phyloP scores from a whole-genome alignment of 2,113 vertebrate species.

The Prionailurus viverrinus region DNA sequence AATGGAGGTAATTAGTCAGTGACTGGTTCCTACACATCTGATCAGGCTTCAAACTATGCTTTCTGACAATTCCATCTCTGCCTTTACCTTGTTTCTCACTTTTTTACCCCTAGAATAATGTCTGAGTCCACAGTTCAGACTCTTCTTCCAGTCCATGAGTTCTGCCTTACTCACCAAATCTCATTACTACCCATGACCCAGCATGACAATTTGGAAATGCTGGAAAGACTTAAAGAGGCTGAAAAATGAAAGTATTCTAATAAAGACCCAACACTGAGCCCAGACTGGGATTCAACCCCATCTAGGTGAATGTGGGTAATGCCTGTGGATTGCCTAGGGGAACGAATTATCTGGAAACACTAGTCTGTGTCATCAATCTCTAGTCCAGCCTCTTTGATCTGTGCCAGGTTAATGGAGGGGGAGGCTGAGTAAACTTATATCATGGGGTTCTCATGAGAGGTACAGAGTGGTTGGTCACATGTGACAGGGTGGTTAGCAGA shows the following conservation, averaged over 20 bases:
- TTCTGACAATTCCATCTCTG: background rate
- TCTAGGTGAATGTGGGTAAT: background rate
- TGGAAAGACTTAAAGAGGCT: conserved; percentile 12
- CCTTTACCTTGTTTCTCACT: background rate
- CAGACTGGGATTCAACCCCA: background rate
- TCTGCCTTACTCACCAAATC: conserved; percentile 24
- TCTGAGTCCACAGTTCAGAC: background rate
- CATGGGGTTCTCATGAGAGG: background rate
- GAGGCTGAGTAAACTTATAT: background rate
- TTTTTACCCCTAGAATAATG: background rate
- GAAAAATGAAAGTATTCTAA: background rate
- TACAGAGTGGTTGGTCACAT: background rate
- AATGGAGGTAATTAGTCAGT: background rate
- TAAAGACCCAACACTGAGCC: background rate
- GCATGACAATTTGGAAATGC: background rate
- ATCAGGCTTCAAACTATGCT: background rate
- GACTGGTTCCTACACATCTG: background rate
- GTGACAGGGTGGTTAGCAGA: background rate
- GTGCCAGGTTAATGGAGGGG: background rate
- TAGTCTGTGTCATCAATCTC: background rate
- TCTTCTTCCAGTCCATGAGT: background rate
- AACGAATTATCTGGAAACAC: background rate
- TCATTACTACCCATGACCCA: background rate
- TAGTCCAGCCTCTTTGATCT: background rate
- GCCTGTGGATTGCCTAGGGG: background rate